phyloP scores from a whole-genome alignment of 2,797 vertebrate genomes.

The Gouania willdenowi region DNA sequence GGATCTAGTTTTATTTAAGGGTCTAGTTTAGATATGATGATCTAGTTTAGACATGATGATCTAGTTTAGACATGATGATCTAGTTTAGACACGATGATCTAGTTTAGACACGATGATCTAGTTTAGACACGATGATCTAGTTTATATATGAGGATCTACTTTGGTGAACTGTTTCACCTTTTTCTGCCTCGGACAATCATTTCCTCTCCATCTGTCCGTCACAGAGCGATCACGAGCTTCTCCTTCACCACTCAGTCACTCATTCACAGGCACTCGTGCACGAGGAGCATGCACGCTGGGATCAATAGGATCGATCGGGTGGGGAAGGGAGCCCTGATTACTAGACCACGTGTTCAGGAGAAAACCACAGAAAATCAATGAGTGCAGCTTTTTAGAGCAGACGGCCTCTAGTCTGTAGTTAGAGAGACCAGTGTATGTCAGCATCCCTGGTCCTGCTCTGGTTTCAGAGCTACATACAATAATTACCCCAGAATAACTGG shows the following conservation, averaged over 20 bases:
- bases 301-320: conserved; percentile 81
- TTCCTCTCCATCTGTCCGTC: conserved; percentile 66
- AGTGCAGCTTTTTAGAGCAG: conserved; percentile 84
- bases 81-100: too few relatives aligned
- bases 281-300: conserved; percentile 57
- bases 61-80: too few relatives aligned
- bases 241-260: conserved; percentile 13
- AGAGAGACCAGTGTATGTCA: conserved; percentile 55
- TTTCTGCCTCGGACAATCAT: conserved; percentile 68
- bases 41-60: too few relatives aligned
- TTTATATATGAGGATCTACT: too few relatives aligned
- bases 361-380: conserved; percentile 85
- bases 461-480: too few relatives aligned
- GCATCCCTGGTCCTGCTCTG: conserved; percentile 52
- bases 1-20: too few relatives aligned
- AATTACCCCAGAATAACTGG: too few relatives aligned
- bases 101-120: too few relatives aligned
- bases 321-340: conserved; percentile 85
- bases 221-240: conserved; percentile 52
- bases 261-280: conserved; percentile 25
- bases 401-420: conserved; percentile 69
- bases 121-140: too few relatives aligned
- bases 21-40: too few relatives aligned
- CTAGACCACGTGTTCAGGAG: conserved; percentile 82
- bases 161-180: too few relatives aligned